A percentile compares a stretch with the other conserved stretches of the same genome.
Evolutionary conservation across 2,113 vertebrate genomes (phyloP).

Genomic region (Acrocephalus kingi): DNA sequence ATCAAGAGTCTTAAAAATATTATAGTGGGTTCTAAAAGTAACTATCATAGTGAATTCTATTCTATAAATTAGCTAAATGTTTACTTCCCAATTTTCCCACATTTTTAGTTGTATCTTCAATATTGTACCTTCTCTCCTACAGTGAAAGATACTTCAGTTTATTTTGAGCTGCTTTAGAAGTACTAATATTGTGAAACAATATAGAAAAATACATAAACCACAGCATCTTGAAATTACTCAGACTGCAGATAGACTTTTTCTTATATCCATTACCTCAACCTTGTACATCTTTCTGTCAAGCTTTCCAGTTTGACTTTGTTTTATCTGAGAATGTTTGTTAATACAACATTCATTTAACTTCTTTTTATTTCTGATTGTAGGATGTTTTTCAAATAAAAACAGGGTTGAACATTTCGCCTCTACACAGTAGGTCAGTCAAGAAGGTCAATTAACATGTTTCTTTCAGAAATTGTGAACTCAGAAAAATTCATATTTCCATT

Average conservation of each 20-base stretch:
- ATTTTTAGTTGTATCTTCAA: background rate
- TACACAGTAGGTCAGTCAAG: background rate
- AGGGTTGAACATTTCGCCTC: fast-evolving
- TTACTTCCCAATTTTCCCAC: background rate
- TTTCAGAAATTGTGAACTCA: background rate
- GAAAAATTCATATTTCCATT: background rate
- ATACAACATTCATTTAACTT: background rate
- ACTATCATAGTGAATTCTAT: background rate
- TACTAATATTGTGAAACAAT: background rate
- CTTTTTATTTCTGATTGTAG: background rate
- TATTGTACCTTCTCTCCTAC: background rate
- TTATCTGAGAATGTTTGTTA: background rate
- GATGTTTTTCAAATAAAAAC: background rate
- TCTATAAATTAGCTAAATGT: background rate
- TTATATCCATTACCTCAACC: background rate
- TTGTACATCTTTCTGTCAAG: background rate
- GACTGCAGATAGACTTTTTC: background rate
- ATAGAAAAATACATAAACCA: background rate
- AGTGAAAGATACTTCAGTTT: background rate
- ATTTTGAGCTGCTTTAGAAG: background rate
- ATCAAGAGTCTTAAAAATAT: background rate
- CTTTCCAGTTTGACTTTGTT: background rate
- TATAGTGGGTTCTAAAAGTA: background rate
- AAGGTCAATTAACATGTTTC: background rate
- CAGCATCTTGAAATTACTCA: background rate